These are phyloP conservation scores for Myotis brandtii DNA, from an alignment of 2,113 vertebrate species.

Conservation along the genomic window DNA sequence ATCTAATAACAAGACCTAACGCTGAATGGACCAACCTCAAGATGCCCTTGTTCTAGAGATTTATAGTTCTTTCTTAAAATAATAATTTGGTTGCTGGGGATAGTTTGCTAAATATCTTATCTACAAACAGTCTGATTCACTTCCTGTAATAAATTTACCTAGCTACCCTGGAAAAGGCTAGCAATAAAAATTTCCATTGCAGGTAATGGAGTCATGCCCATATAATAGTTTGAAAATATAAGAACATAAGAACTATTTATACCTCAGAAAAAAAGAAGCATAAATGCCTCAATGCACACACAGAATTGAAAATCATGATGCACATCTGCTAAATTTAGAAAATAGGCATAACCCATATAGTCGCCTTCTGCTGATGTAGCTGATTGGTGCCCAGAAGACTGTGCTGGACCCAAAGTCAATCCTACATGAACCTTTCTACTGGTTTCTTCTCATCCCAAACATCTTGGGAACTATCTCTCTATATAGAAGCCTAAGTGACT, in stretches of 20 bases:
- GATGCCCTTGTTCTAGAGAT: conserved; percentile 49
- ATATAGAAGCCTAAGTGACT: no score
- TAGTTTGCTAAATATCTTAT: conserved; percentile 60
- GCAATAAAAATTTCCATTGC: conserved; percentile 58
- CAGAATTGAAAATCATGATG: not conserved
- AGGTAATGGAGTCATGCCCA: conserved; percentile 23
- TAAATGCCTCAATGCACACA: not conserved
- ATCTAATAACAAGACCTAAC: not conserved
- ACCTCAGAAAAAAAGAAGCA: conserved; percentile 30
- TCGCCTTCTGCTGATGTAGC: not conserved
- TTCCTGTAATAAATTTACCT: conserved; percentile 63
- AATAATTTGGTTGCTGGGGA: conserved; percentile 48
- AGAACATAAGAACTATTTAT: not conserved
- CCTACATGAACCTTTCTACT: not conserved
- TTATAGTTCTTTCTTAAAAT: conserved; percentile 58
- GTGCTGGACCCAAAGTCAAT: not conserved
- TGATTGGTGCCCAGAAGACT: not conserved
- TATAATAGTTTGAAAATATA: conserved; percentile 36
- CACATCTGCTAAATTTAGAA: not conserved
- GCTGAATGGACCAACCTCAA: conserved; percentile 30
- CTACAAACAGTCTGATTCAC: conserved; percentile 51
- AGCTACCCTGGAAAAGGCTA: conserved; percentile 10
- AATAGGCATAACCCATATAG: not conserved
- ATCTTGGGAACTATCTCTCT: not conserved
- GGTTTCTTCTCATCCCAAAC: not conserved